Base-by-base conservation (phyloP, 2,888 invertebrate species). In the Oxycera nigricornis region DNA sequence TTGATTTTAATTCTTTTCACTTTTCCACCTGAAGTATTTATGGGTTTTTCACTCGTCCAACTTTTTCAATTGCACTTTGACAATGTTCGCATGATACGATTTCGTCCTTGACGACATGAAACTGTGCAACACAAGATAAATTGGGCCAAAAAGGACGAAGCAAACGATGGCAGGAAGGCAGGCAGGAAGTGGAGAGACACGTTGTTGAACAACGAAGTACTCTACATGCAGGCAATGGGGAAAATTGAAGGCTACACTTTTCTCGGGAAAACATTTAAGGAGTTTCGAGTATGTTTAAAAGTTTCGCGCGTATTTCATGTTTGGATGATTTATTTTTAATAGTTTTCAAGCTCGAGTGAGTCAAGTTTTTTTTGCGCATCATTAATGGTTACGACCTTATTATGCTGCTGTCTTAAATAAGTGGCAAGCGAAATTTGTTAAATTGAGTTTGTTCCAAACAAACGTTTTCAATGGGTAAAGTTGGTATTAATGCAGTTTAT, bases 1-100 rank as follows among this genome's bases (percentile, higher is more conserved):
- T 78, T 79, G 79, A 79, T 78, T 79, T 79, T 78, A 78, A 78
- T 78, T 78, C 77, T 76, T 77, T 61, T 61, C 73, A 73, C 73
- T 70, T 70, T 70, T 70, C 70, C 26, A 52, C 70, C 52, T 70
- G 70, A 72, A 72, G 72, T 72, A 72, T 72, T 72, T 72, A 72
- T 72, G 72, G 72, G 59, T 55, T 72, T 35, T 61, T 20, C 61
- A 72, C 14, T 35, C 31, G 50, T 52, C 59, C 28, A 61, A 72
- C 39, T 61, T 72, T 72, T 72, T 57, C 61, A 61, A 72, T 72
- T 72, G 72, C 39, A 72, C 22, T 72, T 72, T 61, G 70, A 70
- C 70, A 55, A 70, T 70, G 70, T 70, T 70, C 70, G 52, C 55
- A 55, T 55, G 70, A 70, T 55, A 68, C 61, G 61, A 61, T 31